Percentiles rank a stretch among this genome's conserved stretches.
These are phyloP conservation scores for Rhinopomastus cyanomelas DNA, from an alignment of 2,113 vertebrate species.

Conservation along the genomic window DNA sequence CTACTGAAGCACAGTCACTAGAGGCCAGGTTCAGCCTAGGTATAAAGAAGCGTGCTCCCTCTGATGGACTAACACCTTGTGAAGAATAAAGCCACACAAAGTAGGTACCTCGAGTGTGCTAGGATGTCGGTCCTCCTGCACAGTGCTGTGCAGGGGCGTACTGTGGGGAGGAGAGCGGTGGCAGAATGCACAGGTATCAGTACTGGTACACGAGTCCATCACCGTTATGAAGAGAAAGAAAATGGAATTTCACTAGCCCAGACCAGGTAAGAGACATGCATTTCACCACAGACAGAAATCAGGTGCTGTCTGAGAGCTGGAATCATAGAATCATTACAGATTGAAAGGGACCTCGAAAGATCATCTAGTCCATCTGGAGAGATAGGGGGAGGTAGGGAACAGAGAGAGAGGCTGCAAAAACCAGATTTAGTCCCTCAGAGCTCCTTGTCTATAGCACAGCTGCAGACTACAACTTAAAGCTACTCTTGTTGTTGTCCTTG, in stretches of 20 bases:
- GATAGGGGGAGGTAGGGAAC: background rate
- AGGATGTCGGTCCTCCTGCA: background rate
- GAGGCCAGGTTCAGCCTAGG: background rate
- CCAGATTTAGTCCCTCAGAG: background rate
- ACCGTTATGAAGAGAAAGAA: background rate
- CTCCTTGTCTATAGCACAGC: background rate
- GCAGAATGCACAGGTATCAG: background rate
- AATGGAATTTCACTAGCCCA: background rate
- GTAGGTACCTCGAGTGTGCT: background rate
- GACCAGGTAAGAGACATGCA: background rate
- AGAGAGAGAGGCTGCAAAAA: background rate
- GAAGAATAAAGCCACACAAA: background rate
- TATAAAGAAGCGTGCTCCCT: background rate
- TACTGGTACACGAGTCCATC: background rate
- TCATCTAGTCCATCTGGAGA: too few relatives aligned
- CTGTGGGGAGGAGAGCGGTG: background rate
- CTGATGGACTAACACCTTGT: background rate
- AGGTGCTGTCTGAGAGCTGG: background rate
- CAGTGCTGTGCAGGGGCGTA: background rate
- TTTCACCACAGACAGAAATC: background rate
- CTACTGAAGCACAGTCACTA: background rate
- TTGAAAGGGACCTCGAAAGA: too few relatives aligned
- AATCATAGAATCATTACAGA: too few relatives aligned
- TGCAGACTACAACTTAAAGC: background rate
- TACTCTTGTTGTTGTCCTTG: background rate